These are phyloP conservation scores for Pogonocichla stellata DNA, from an alignment of 2,113 vertebrate species.

Conservation along the genomic window DNA sequence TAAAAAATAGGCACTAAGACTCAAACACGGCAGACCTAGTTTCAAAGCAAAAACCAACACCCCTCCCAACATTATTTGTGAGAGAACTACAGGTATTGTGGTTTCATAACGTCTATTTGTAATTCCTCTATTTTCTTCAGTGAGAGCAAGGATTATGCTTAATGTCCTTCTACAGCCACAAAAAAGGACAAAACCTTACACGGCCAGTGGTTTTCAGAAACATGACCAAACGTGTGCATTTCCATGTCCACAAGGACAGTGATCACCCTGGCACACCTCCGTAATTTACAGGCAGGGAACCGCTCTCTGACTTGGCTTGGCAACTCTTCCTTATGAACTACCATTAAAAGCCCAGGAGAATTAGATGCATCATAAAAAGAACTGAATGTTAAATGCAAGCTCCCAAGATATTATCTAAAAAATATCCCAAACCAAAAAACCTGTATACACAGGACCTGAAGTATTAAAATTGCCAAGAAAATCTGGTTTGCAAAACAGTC, in stretches of 20 bases:
- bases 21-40: neutral
- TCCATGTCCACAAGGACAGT: rapidly evolving
- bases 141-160: neutral
- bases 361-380: neutral
- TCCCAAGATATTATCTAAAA: neutral
- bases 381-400: neutral
- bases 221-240: too few species aligned
- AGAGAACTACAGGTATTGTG: neutral
- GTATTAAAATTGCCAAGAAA: slow-evolving; percentile 63
- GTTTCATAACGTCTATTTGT: neutral
- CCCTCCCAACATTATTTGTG: neutral
- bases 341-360: neutral
- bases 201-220: neutral
- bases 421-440: neutral
- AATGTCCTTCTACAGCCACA: neutral
- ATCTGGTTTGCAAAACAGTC: slow-evolving; percentile 94
- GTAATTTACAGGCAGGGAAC: neutral
- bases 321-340: neutral
- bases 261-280: neutral
- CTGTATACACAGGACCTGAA: neutral
- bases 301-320: neutral
- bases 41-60: neutral
- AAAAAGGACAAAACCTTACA: neutral
- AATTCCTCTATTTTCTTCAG: neutral
- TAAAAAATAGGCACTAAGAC: neutral